phyloP scores from a whole-genome alignment of 2,888 invertebrate genomes.

The Dichetophora obliterata region DNA sequence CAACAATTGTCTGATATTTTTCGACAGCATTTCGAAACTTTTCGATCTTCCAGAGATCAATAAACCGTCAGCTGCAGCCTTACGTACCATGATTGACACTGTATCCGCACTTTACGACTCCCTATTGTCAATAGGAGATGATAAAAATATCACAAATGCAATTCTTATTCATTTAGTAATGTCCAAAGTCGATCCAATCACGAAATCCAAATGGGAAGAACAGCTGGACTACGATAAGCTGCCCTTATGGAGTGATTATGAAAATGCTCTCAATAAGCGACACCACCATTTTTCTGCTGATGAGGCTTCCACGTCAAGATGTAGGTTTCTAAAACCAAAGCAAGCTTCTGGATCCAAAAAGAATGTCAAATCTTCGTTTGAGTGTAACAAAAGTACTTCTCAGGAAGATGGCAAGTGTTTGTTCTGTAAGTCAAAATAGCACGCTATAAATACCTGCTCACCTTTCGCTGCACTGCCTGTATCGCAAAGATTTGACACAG shows the following conservation, averaged over 20 bases:
- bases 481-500: slow-evolving; percentile 11
- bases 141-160: slow-evolving; percentile 45
- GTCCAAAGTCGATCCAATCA: slow-evolving; percentile 41
- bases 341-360: background rate
- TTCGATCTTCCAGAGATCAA: slow-evolving; percentile 45
- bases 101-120: slow-evolving; percentile 45
- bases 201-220: slow-evolving; percentile 40
- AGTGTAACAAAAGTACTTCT: background rate
- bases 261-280: slow-evolving; percentile 40
- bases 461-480: background rate
- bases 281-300: too few relatives aligned
- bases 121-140: slow-evolving; percentile 44
- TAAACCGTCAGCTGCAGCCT: slow-evolving; percentile 43
- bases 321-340: background rate
- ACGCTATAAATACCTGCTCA: background rate
- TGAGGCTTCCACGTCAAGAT: slow-evolving; percentile 18
- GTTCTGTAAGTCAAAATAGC: slow-evolving; percentile 7
- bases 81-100: slow-evolving; percentile 46
- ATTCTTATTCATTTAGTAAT: slow-evolving; percentile 47
- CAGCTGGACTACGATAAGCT: slow-evolving; percentile 40
- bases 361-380: slow-evolving; percentile 12
- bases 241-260: slow-evolving; percentile 42
- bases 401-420: slow-evolving; percentile 1
- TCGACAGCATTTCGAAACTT: slow-evolving; percentile 42
- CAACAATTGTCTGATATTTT: slow-evolving; percentile 48